Conservation (phyloP, 2,113 vertebrate genomes). For the Elephantulus edwardii region DNA sequence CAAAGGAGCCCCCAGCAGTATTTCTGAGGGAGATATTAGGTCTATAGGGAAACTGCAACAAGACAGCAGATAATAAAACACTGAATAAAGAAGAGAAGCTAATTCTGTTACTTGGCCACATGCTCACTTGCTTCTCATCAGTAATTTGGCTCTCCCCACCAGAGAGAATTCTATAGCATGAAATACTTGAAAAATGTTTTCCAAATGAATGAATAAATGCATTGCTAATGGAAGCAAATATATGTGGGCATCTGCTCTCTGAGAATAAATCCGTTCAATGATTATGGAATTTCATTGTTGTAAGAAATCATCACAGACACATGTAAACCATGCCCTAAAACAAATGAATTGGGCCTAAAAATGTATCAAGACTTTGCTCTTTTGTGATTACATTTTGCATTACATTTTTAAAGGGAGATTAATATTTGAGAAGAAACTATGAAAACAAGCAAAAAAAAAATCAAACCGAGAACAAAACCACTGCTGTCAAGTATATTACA, state of each 20-base stretch:
- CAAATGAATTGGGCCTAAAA: background rate
- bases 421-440: background rate
- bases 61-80: background rate
- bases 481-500: background rate
- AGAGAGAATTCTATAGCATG: background rate
- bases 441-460: too few relatives aligned
- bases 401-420: background rate
- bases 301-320: background rate
- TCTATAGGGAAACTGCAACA: background rate
- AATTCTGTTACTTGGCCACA: background rate
- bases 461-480: background rate
- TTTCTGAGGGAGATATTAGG: background rate
- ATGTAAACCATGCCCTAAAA: background rate
- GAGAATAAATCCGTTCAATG: constrained; percentile 9
- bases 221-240: constrained; percentile 43
- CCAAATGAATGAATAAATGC: constrained; percentile 55
- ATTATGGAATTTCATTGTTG: background rate
- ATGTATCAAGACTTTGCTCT: background rate
- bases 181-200: constrained; percentile 54
- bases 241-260: constrained; percentile 26
- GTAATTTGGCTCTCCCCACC: background rate
- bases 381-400: background rate
- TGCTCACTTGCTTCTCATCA: background rate
- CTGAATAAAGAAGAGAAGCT: background rate
- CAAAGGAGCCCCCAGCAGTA: background rate